phyloP scores from a whole-genome alignment of 2,113 vertebrate species.

The Microcebus lehilahytsara region DNA sequence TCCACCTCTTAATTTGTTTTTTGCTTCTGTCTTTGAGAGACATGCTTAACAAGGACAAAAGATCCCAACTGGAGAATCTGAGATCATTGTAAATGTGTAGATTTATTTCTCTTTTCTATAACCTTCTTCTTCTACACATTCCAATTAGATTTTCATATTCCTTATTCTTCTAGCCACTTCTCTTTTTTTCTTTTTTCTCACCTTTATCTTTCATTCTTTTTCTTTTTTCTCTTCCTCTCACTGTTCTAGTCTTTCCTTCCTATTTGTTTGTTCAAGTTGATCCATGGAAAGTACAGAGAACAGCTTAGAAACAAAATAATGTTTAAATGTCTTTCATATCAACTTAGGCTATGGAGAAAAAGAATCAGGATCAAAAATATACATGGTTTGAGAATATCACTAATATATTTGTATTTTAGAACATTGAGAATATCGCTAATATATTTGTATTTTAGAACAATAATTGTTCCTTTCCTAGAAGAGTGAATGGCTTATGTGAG shows the following conservation, averaged over 20 bases:
- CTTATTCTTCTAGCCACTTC: background rate
- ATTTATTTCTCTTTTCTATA: background rate
- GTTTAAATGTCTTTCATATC: background rate
- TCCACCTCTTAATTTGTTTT: background rate
- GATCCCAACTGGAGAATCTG: background rate
- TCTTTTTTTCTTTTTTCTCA: background rate
- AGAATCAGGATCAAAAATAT: background rate
- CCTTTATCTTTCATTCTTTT: background rate
- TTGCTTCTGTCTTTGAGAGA: background rate
- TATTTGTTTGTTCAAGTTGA: background rate
- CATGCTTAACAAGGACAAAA: background rate
- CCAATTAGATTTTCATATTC: background rate
- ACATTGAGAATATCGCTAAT: background rate
- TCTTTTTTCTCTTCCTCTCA: background rate
- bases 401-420: too few relatives aligned
- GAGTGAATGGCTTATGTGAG: background rate
- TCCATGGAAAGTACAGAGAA: background rate
- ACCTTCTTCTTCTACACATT: background rate
- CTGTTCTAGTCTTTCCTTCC: background rate
- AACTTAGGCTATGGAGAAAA: background rate
- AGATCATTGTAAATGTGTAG: background rate
- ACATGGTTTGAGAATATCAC: too few relatives aligned
- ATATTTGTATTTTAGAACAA: background rate
- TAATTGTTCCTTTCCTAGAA: background rate
- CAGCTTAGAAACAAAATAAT: background rate